Evolutionary conservation across 1,140 invertebrate species (phyloP).

Genomic region (Hyposmocoma kahamanoa): DNA sequence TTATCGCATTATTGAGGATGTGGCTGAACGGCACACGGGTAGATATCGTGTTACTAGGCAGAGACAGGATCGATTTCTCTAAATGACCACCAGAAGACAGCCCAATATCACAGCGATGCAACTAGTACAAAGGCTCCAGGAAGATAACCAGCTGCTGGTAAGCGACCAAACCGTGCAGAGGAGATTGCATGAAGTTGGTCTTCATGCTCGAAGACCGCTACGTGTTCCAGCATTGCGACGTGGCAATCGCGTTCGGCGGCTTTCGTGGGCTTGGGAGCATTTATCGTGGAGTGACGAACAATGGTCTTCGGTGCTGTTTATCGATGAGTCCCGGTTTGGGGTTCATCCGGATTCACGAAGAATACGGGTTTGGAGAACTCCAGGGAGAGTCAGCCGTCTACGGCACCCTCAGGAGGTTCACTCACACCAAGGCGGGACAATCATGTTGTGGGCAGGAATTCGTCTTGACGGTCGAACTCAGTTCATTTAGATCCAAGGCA

Average conservation of each 20-base stretch:
- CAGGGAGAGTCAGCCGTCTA: no score
- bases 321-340: background rate
- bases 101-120: no score
- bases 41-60: background rate
- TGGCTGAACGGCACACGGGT: background rate
- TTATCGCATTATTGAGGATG: no score
- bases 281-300: background rate
- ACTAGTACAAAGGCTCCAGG: no score
- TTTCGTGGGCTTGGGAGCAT: background rate
- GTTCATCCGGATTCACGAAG: background rate
- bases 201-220: background rate
- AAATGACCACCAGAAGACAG: no score
- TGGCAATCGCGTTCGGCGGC: background rate
- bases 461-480: no score
- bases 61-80: background rate
- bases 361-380: no score
- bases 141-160: no score
- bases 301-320: background rate
- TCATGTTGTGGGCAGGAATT: no score
- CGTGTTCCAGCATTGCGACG: background rate
- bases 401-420: no score
- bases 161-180: background rate
- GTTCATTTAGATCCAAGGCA: no score
- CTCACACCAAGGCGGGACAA: no score
- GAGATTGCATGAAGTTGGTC: background rate